Evolutionary conservation across 2,797 vertebrate genomes (phyloP).

Genomic region (Catamblyrhynchus diadema): DNA sequence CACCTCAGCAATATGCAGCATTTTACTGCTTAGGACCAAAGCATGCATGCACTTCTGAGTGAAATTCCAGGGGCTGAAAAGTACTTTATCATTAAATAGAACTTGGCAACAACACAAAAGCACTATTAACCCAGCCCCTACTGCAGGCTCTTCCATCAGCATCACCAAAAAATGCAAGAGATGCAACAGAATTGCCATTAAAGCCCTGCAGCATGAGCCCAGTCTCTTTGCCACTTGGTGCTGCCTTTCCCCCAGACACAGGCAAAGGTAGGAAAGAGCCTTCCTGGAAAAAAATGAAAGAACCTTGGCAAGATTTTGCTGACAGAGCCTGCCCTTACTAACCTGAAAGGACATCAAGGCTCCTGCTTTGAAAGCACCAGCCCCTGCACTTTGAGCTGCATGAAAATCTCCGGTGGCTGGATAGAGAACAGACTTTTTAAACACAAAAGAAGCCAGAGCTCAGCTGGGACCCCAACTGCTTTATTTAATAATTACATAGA

Average conservation of each 20-base stretch:
- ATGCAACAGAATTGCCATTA: neutral
- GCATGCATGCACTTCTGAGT: neutral
- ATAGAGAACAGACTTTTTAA: neutral
- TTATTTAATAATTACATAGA: neutral
- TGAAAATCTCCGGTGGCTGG: neutral
- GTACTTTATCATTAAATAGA: neutral
- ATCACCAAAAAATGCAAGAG: neutral
- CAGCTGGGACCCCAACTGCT: neutral
- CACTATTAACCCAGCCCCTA: neutral
- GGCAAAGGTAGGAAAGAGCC: neutral
- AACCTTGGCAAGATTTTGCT: neutral
- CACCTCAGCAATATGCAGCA: neutral
- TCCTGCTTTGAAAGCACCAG: neutral
- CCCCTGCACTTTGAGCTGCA: neutral
- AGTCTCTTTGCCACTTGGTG: neutral
- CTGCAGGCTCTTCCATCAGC: neutral
- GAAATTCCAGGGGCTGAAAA: neutral
- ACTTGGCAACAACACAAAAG: neutral
- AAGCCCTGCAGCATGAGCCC: neutral
- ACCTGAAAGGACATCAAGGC: neutral
- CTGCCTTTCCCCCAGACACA: neutral
- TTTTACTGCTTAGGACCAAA: neutral
- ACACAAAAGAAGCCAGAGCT: neutral
- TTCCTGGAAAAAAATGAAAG: neutral
- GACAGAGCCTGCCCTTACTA: neutral